Conservation (phyloP, 2,797 vertebrate species). For the Epinephelus awoara region DNA sequence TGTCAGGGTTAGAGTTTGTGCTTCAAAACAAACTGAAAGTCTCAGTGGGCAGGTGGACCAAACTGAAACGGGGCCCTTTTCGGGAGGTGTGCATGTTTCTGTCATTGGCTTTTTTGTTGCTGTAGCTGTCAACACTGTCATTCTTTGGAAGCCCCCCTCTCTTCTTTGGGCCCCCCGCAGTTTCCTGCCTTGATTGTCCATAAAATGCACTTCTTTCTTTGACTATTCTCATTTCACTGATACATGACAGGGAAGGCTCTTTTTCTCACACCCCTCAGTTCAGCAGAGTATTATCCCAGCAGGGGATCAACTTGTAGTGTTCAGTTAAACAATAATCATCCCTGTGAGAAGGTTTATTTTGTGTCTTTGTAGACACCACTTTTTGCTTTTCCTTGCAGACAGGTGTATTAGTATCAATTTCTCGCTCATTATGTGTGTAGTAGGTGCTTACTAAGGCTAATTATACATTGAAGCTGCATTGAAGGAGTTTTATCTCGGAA, state of each 20-base stretch:
- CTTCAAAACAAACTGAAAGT: constrained; percentile 15
- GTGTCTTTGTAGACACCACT: constrained; percentile 12
- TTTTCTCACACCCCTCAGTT: background rate
- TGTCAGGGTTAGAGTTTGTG: constrained; percentile 15
- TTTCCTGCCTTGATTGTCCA: background rate
- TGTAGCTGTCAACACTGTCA: constrained; percentile 3
- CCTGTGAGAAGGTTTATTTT: constrained; percentile 27
- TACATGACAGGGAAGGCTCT: accelerated
- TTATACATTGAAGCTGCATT: constrained; percentile 71
- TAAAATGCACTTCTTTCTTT: background rate
- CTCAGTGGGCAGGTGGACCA: constrained; percentile 5
- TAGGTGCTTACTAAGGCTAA: constrained; percentile 74
- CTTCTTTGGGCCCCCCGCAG: background rate
- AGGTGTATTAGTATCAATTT: constrained; percentile 69
- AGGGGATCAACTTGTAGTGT: constrained; percentile 16
- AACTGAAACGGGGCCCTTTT: background rate
- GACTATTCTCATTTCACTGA: background rate
- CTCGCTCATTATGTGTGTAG: constrained; percentile 73
- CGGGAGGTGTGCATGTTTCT: constrained; percentile 11
- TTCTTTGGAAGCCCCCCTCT: background rate
- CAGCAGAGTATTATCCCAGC: constrained; percentile 17
- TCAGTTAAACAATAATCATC: constrained; percentile 44
- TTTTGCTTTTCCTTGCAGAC: constrained; percentile 32
- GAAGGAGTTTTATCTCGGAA: constrained; percentile 76
- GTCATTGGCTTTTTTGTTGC: constrained; percentile 17